Base-by-base conservation (phyloP, 2,888 invertebrate species). In the Calephelis perditalis region DNA sequence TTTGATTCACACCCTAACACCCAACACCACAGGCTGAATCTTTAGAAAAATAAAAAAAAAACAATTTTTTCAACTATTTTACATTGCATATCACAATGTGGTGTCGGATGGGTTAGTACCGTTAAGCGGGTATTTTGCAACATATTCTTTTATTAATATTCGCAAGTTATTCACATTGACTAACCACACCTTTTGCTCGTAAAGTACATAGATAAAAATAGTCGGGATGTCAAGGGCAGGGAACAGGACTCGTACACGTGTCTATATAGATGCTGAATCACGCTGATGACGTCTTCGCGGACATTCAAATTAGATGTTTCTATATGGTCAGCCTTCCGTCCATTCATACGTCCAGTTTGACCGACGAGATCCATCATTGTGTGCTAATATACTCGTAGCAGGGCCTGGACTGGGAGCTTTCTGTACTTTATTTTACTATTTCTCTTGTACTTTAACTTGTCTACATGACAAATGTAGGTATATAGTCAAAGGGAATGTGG, bases 281-380 rank as follows among this genome's bases (percentile, higher is more conserved):
- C 47, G 46, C 8, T 12, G 7, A 37, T 59, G 59, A 59, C 59
- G 59, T 59, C 54, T 36, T 7, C 8, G 12, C 52, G 26, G 43
- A 35, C 40, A 52, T 47, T 37, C 11, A 15, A 35, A 35, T 49
- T 12, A 9, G 49, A 5, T 26, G 49, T 26, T 8, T 74, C 76
- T 78, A 71, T 81, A 78, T 79, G 79, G 79, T 67, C 72, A 69
- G 68, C 73, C 81, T 82, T 86, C 85, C 85, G 82, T 76, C 78
- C 84, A 84, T 86, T 86, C 76, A 84, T 81, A 68, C 73, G 72
- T 73, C 72, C 68, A 65, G 59, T 65, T 69, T 72, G 67, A 70
- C 69, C 65, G 61, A 66, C 56, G 60, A 40, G 57, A 61, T 40
- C 59, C 57, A 61, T 69, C 70, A 82, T 83, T 85, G 81, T 83